Base-by-base conservation (phyloP, 2,113 vertebrate species). In the Phaetusa simplex region DNA sequence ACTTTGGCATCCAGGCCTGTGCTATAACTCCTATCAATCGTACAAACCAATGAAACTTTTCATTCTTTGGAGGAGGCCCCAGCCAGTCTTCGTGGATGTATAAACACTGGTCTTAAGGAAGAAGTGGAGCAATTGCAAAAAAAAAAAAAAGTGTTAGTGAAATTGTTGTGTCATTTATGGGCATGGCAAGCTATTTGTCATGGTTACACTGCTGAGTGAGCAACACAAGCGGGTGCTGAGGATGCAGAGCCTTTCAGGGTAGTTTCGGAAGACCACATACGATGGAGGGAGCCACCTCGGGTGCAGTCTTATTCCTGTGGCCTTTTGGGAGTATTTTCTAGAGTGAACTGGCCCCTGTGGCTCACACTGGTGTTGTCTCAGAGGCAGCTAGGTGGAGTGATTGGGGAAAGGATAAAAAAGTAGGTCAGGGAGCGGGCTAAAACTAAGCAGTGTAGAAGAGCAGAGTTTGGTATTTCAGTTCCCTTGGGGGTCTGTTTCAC, bases 281-380 rank as follows among this genome's bases (percentile, higher is more conserved):
- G 61, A 17, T 36, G 17, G 20, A 78, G 36, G 23, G 29, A 52
- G 29, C 19, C 14, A 8, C 9, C 5, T 50, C 21, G 52, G n/a
- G 12, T 78, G 29, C 14, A 9, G 22, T 23, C 11, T 59, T 40
- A 20, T 12, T 70, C 11, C 8, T 76, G 0, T 19, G 83, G 53
- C 43, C 32, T 67, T 77, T 70, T 50, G 34, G 8, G 15, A 56
- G 10, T 47, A 11, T 78, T 38, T 90, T 64, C 29, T 55, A 14
- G 64, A 69, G 65, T 38, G 42, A 89, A 7, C 19, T 69, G 45
- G 16, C 22, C 15, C 8, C 27, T 69, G 38, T 42, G 38, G 9
- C 4, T 72, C 0, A 0, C 8, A 2, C 3, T 30, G 14, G 14
- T 73, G 29, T 38, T 69, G 47, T n/a, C 26, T 49, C 24, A 8